These are phyloP conservation scores for Procambarus clarkii DNA, from an alignment of 1,140 invertebrate genomes.

Conservation along the genomic window DNA sequence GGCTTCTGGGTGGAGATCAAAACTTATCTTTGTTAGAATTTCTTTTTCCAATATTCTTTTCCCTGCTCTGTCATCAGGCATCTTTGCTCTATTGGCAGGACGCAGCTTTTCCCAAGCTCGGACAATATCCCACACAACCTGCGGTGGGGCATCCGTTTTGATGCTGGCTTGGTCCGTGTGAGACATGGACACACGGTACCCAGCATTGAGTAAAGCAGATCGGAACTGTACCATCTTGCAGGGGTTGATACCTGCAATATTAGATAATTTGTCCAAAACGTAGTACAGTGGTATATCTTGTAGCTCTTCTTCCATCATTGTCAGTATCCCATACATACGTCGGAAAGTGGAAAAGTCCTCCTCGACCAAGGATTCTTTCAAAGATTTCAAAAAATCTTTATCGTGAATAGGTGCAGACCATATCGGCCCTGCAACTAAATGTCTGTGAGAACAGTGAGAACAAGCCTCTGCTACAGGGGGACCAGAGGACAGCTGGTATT, in stretches of 20 bases:
- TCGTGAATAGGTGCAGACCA: slow-evolving; percentile 93
- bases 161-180: slow-evolving; percentile 92
- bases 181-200: slow-evolving; percentile 93
- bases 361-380: slow-evolving; percentile 76
- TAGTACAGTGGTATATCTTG: slow-evolving; percentile 92
- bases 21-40: slow-evolving; percentile 79
- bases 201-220: slow-evolving; percentile 95
- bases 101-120: slow-evolving; percentile 85
- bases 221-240: slow-evolving; percentile 81
- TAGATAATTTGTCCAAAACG: slow-evolving; percentile 81
- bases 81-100: slow-evolving; percentile 77
- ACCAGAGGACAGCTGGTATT: slow-evolving; percentile 82
- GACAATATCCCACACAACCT: slow-evolving; percentile 95
- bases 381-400: slow-evolving; percentile 83
- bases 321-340: slow-evolving; percentile 80
- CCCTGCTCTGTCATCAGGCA: slow-evolving; percentile 54
- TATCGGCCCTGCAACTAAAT: slow-evolving; percentile 93
- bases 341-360: slow-evolving; percentile 63
- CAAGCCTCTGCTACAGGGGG: slow-evolving; percentile 84
- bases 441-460: slow-evolving; percentile 84
- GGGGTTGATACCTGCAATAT: slow-evolving; percentile 80
- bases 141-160: slow-evolving; percentile 94
- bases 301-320: slow-evolving; percentile 85
- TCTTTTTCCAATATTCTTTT: slow-evolving; percentile 60
- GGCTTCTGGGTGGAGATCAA: slow-evolving; percentile 82